Evolutionary conservation across 2,888 invertebrate species (phyloP).

Genomic region (Caenorhabditis panamensis): DNA sequence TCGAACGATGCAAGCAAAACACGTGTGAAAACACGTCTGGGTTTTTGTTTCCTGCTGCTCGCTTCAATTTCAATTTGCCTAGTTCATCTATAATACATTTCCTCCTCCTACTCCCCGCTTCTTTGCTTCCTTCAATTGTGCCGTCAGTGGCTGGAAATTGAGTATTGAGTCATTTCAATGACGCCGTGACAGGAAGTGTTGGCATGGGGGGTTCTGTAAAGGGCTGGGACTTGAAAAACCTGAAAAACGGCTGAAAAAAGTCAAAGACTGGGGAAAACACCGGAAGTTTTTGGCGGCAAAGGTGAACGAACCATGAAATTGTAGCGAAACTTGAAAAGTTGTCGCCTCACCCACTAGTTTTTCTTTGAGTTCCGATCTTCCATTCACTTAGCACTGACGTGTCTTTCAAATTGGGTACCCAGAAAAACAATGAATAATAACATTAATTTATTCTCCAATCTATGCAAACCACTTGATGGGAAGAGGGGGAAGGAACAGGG

Average conservation of each 20-base stretch:
- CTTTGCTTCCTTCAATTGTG: neutral
- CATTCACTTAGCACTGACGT: constrained; percentile 6
- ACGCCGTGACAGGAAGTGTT: too few relatives aligned
- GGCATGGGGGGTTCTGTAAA: neutral
- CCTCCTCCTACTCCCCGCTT: neutral
- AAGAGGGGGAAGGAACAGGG: constrained; percentile 8
- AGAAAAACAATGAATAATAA: constrained; percentile 48
- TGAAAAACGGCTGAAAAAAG: neutral
- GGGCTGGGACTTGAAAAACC: constrained; percentile 9
- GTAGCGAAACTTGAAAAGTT: neutral
- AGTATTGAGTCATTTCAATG: constrained; percentile 2
- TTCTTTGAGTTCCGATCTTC: constrained; percentile 13
- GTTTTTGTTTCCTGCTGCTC: neutral
- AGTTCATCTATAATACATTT: constrained; percentile 49
- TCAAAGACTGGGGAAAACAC: constrained; percentile 30
- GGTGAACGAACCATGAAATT: constrained; percentile 49
- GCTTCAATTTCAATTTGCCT: constrained; percentile 46
- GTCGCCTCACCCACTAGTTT: neutral
- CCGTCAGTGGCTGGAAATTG: constrained; percentile 2
- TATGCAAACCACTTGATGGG: constrained; percentile 56
- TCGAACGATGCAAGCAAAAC: constrained; percentile 7
- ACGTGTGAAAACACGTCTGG: constrained; percentile 10
- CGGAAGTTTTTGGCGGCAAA: constrained; percentile 39
- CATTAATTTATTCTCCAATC: constrained; percentile 64
- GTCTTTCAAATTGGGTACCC: neutral